Conservation (phyloP, 2,797 vertebrate species). For the Gallinago nigripennis region DNA sequence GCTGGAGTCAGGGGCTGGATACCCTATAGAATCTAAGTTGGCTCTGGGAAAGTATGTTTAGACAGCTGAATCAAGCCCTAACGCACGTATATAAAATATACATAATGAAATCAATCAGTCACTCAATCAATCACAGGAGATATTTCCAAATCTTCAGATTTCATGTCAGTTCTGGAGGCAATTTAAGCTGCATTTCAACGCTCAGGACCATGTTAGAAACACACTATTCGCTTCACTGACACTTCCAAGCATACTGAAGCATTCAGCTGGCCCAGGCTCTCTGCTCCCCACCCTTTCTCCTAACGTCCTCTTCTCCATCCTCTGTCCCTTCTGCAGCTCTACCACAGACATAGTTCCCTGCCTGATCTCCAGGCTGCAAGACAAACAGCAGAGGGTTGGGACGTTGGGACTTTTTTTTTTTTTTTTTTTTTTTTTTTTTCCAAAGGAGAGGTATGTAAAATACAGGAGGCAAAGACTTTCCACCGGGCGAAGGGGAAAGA, state of each 20-base stretch:
- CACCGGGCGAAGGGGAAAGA: neutral
- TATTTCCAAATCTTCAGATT: constrained; percentile 45
- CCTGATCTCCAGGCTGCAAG: neutral
- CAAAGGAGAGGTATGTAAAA: neutral
- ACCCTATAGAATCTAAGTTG: neutral
- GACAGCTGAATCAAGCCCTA: constrained; percentile 38
- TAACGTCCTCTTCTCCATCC: neutral
- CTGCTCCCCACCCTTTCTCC: constrained; percentile 30
- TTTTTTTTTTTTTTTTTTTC: neutral
- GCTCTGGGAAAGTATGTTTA: constrained; percentile 16
- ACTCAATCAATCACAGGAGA: constrained; percentile 49
- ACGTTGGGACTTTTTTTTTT: neutral
- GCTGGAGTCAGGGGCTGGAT: neutral
- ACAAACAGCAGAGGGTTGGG: neutral
- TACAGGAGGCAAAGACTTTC: constrained; percentile 19
- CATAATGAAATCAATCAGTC: constrained; percentile 54
- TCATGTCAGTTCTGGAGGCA: constrained; percentile 44
- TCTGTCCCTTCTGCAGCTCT: neutral
- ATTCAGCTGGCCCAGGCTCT: constrained; percentile 31
- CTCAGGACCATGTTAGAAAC: constrained; percentile 43
- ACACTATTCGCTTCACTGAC: constrained; percentile 11
- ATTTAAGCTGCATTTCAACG: constrained; percentile 15
- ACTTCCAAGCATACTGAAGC: constrained; percentile 38
- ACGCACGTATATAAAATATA: neutral
- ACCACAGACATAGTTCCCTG: neutral